Evolutionary conservation across 2,888 invertebrate genomes (phyloP), one percentile per base, ranked within the genome.

Genomic region (Diaphora mendica): DNA sequence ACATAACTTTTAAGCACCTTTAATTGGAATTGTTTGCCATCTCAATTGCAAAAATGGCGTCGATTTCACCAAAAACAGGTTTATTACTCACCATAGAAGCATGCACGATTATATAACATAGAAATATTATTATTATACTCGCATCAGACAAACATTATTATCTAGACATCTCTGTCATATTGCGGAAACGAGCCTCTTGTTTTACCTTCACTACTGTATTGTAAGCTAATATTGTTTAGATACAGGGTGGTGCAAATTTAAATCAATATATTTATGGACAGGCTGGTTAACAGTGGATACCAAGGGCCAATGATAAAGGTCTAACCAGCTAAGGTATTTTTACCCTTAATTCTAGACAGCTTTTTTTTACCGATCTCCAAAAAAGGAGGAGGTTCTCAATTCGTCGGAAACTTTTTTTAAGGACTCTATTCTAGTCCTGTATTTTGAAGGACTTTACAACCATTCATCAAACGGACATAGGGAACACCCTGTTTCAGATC

Each of bases 111-210:
- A 64, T 39, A 5, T 39, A 65, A 35, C 23, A n/a, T 11, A 23
- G 13, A 39, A 35, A 59, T 26, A 26, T 62, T 30, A n/a, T 26
- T 30, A 39, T 39, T 11, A 30, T 23, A 11, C 39, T 39, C 3
- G 23, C 39, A 65, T 39, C 39, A 65, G 23, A 39, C 64, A 65
- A 65, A 65, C 35, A 11, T 35, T n/a, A 39, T 35, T 39, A 65
- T n/a, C 64, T 65, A 65, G 39, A 39, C 39, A 39, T 39, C 39
- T 65, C 64, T 23, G 23, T 65, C 39, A 65, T 65, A 65, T 39
- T 65, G n/a, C 39, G 35, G 64, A 65, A 65, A 65, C 39, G 39
- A 65, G 39, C 0, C 23, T 65, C 23, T 39, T n/a, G 64, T 39
- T 65, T 39, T 39, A n/a, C n/a, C 23, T 5, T n/a, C 23, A 39